phyloP scores from a whole-genome alignment of 2,797 vertebrate species.

The Rousettus madagascariensis region DNA sequence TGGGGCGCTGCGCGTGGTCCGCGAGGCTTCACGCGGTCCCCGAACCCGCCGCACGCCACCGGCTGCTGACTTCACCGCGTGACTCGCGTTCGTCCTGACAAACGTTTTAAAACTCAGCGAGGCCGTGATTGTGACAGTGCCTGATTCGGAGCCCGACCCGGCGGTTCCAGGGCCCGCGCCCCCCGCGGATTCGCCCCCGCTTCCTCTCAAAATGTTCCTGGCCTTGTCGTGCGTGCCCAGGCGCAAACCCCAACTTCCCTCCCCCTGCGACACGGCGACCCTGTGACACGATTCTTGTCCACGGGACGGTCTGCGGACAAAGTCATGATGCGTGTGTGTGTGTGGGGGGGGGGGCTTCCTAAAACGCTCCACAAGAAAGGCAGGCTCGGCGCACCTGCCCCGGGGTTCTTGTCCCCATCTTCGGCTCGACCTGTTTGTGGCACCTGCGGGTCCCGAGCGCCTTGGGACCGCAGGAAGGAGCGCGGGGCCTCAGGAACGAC shows the following conservation, averaged over 20 bases:
- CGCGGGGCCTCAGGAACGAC: accelerated
- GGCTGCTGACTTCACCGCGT: no score
- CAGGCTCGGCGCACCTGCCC: neutral
- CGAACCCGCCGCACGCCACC: no score
- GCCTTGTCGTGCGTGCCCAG: neutral
- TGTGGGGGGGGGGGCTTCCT: neutral
- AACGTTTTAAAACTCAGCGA: no score
- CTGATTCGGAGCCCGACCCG: no score
- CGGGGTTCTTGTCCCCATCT: neutral
- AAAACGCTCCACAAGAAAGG: neutral
- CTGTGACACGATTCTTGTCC: neutral
- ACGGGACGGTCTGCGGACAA: neutral
- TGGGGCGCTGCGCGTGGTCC: no score
- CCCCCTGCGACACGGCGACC: neutral
- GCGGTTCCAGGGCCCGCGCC: no score
- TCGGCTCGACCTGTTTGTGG: neutral
- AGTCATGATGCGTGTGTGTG: no score
- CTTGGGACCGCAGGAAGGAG: no score
- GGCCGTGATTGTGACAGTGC: no score
- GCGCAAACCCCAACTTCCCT: neutral
- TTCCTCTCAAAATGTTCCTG: neutral
- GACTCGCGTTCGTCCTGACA: no score
- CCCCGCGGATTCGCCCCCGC: neutral
- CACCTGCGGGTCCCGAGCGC: accelerated
- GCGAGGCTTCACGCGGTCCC: no score